phyloP scores from a whole-genome alignment of 2,797 vertebrate genomes.

The Chromis chromis region DNA sequence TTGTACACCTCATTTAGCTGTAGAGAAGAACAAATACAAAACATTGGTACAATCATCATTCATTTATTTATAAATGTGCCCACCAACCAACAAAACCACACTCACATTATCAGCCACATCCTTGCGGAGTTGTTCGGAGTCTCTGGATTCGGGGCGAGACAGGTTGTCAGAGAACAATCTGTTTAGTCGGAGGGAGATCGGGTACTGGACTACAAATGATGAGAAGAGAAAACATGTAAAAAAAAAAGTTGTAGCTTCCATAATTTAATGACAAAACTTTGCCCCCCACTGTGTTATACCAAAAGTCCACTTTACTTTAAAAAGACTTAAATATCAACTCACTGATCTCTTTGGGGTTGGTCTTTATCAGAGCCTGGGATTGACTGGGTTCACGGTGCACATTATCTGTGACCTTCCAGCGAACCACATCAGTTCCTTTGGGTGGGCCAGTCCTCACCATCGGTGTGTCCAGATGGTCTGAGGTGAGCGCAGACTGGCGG shows the following conservation, averaged over 20 bases:
- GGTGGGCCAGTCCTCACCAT: constrained; percentile 90
- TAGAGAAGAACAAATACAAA: constrained; percentile 34
- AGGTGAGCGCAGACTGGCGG: constrained; percentile 91
- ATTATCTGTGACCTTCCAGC: constrained; percentile 96
- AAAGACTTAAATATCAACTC: constrained; percentile 64
- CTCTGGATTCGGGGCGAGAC: constrained; percentile 85
- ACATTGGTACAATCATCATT: not conserved
- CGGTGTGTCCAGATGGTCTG: constrained; percentile 93
- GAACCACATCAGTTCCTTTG: constrained; percentile 91
- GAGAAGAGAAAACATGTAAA: not conserved
- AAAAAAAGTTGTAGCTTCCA: not conserved
- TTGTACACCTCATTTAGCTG: constrained; percentile 93
- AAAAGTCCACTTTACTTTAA: too few species aligned
- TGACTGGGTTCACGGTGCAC: constrained; percentile 86
- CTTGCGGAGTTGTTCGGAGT: constrained; percentile 88
- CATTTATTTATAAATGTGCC: not conserved
- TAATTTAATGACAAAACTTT: not conserved
- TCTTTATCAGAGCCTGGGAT: constrained; percentile 75
- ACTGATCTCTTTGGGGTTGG: constrained; percentile 91
- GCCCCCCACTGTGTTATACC: too few species aligned
- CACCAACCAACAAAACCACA: constrained; percentile 2
- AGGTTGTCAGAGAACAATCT: constrained; percentile 90
- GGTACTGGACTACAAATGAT: constrained; percentile 82
- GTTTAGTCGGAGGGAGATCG: constrained; percentile 91
- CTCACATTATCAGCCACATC: constrained; percentile 94